phyloP scores from a whole-genome alignment of 2,888 invertebrate genomes.

The Poecilobothrus nobilitatus region DNA sequence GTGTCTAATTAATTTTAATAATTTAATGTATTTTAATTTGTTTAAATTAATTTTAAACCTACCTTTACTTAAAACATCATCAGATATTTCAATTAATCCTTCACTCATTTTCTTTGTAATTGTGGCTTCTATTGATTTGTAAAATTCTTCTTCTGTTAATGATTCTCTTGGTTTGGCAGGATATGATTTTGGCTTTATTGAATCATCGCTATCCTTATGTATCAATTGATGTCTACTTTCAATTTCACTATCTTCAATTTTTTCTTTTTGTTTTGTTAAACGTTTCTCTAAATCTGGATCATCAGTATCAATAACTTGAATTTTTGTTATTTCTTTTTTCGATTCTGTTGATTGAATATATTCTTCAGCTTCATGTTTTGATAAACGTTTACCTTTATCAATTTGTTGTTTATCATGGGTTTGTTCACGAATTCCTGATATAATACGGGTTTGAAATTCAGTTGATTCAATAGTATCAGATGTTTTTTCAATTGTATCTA shows the following conservation, averaged over 20 bases:
- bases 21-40: too few species aligned
- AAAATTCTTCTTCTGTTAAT: constrained; percentile 41
- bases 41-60: neutral
- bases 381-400: constrained; percentile 24
- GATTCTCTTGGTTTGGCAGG: constrained; percentile 35
- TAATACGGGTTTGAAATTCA: neutral
- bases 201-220: neutral
- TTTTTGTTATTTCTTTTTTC: constrained; percentile 12
- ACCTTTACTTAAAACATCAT: constrained; percentile 28
- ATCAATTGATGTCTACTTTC: constrained; percentile 10
- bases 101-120: constrained; percentile 42
- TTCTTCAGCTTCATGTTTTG: constrained; percentile 19
- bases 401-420: constrained; percentile 20
- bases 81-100: constrained; percentile 36
- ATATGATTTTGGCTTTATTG: constrained; percentile 26
- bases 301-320: constrained; percentile 4
- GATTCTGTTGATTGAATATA: constrained; percentile 5
- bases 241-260: constrained; percentile 21
- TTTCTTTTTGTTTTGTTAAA: constrained; percentile 22
- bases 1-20: too few species aligned
- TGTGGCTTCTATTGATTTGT: constrained; percentile 40
- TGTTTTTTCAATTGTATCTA: constrained; percentile 12
- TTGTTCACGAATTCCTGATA: constrained; percentile 10
- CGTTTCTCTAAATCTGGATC: constrained; percentile 23
- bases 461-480: constrained; percentile 9